Evolutionary conservation across 2,113 vertebrate species (phyloP), one percentile per base, ranked within the genome.

Genomic region (Suricata suricatta): DNA sequence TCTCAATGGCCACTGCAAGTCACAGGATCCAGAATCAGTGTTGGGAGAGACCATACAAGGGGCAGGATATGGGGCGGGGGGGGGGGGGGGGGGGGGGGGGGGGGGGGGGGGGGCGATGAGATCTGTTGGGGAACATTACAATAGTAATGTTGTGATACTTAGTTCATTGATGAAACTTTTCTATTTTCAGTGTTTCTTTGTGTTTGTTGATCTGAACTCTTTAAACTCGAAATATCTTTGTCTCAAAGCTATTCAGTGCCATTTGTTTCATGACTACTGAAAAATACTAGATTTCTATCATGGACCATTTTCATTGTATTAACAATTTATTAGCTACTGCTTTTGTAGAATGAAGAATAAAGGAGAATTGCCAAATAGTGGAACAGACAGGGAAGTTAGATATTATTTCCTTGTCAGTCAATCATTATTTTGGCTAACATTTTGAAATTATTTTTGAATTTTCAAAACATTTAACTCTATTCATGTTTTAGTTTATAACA

Each of bases 221-320:
- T 64, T 66, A 60, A 63, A 2, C 82, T 76, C 92, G 79, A 80
- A 72, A 68, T 85, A n/a, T 77, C 8, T 33, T 82, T 92, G 44
- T 63, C 21, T 16, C 5, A 4, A 52, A 21, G 23, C n/a, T 57
- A 5, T 29, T 88, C 33, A 60, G 16, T 90, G 35, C 14, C 21
- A 50, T 83, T 90, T 81, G 44, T 96, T 85, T 80, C 71, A 80
- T 94, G 54, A 60, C n/a, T 64, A 44, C 41, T 90, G 47, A 86
- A 81, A 74, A 71, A 19, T 64, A 57, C 17, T 63, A 44, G 50
- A 21, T 60, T 93, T 90, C 80, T 77, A 0, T 74, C 41, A 14
- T 83, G 33, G 38, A 27, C 76, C 52, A 60, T 8, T 74, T 66
- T 47, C 72, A 50, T 88, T 96, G 14, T 38, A 44, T 52, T 94